phyloP scores from a whole-genome alignment of 2,113 vertebrate species.

The Scomber scombrus region DNA sequence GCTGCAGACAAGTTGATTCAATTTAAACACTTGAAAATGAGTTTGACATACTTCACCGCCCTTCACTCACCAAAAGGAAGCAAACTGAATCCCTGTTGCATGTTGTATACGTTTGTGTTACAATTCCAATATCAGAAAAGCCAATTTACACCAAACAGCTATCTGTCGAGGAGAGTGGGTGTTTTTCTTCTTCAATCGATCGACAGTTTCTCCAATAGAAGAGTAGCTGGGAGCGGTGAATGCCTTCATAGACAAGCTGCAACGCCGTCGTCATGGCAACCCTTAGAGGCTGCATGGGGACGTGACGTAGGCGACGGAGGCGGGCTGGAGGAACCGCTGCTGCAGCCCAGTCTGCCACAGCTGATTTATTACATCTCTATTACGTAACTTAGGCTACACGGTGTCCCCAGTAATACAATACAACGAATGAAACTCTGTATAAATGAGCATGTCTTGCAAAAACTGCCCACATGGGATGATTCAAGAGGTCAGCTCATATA shows the following conservation, averaged over 20 bases:
- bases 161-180: not conserved
- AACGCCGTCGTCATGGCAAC: constrained; percentile 74
- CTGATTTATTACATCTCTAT: constrained; percentile 6
- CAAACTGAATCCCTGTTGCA: too few relatives aligned
- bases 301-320: constrained; percentile 65
- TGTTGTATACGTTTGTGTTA: not conserved
- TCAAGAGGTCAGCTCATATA: too few relatives aligned
- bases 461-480: too few relatives aligned
- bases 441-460: too few relatives aligned
- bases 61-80: constrained; percentile 5
- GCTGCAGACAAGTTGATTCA: not conserved
- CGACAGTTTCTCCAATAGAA: not conserved
- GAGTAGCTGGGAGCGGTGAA: not conserved
- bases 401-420: not conserved
- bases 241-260: constrained; percentile 22
- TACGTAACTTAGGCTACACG: constrained; percentile 1
- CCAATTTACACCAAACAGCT: not conserved
- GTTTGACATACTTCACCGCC: not conserved
- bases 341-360: not conserved
- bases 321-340: not conserved
- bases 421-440: not conserved
- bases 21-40: not conserved
- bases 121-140: too few relatives aligned
- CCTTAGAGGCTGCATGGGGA: not conserved
- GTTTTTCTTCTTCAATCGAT: not conserved